Evolutionary conservation across 1,140 invertebrate species (phyloP).

Genomic region (Elymnias hypermnestra): DNA sequence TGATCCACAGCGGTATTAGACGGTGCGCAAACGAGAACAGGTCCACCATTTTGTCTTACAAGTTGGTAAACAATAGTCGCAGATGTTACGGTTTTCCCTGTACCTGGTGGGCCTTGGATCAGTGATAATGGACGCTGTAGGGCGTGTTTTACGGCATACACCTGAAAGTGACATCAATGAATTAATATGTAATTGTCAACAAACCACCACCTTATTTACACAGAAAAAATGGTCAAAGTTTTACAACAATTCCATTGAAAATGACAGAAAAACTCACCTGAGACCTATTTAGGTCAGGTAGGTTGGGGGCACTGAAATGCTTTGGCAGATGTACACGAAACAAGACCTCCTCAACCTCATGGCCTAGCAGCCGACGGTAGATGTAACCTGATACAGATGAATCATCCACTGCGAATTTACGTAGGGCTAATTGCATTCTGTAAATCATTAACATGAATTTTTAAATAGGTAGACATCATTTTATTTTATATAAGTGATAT

Average conservation of each 20-base stretch:
- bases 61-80: conserved; percentile 99
- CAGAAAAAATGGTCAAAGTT: too few species aligned
- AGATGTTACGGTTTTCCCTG: conserved; percentile 99
- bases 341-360: conserved; percentile 97
- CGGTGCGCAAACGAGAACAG: conserved; percentile 98
- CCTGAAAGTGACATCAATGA: conserved; percentile 77
- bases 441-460: too few species aligned
- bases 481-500: too few species aligned
- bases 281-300: conserved; percentile 98
- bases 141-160: conserved; percentile 99
- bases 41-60: conserved; percentile 94
- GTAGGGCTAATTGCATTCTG: conserved; percentile 96
- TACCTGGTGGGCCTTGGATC: conserved; percentile 97
- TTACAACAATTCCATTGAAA: neutral
- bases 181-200: too few species aligned
- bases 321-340: conserved; percentile 95
- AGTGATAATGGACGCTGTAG: conserved; percentile 96
- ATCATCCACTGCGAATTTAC: conserved; percentile 97
- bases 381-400: conserved; percentile 98
- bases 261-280: conserved; percentile 74
- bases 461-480: too few species aligned
- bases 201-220: too few species aligned
- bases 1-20: conserved; percentile 99
- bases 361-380: conserved; percentile 96
- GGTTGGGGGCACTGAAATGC: conserved; percentile 96